A percentile compares a stretch with the other conserved stretches of the same genome.
Evolutionary conservation across 2,888 invertebrate species (phyloP).

Genomic region (Chrysomela aeneicollis): DNA sequence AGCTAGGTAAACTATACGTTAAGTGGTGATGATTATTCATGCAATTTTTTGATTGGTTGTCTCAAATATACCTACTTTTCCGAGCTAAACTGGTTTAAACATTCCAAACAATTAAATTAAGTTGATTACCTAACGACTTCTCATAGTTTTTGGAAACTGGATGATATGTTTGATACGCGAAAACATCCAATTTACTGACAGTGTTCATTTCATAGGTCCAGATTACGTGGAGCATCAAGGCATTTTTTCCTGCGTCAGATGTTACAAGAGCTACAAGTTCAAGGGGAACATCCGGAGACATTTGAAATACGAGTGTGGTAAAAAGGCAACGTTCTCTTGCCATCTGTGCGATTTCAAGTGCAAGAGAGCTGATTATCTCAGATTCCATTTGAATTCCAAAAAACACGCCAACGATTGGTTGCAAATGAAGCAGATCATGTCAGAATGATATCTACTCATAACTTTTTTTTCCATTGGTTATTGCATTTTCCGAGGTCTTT

Average conservation of each 20-base stretch:
- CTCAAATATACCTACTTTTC: too few species aligned
- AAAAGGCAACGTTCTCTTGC: slow-evolving; percentile 71
- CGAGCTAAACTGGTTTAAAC: too few species aligned
- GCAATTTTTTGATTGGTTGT: too few species aligned
- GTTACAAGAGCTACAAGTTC: slow-evolving; percentile 50
- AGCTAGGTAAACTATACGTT: too few species aligned
- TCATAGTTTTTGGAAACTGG: background rate
- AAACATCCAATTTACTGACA: background rate
- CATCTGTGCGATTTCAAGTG: slow-evolving; percentile 70
- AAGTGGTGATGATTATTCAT: too few species aligned
- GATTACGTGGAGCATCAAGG: slow-evolving; percentile 47
- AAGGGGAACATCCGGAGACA: slow-evolving; percentile 63
- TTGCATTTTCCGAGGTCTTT: too few species aligned
- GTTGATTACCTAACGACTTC: too few species aligned
- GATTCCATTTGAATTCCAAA: slow-evolving; percentile 51
- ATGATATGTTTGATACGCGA: background rate
- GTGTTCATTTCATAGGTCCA: slow-evolving; percentile 27
- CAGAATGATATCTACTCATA: slow-evolving; percentile 10
- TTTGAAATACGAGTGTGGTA: slow-evolving; percentile 75
- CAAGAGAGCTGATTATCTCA: slow-evolving; percentile 70
- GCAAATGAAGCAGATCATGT: slow-evolving; percentile 7
- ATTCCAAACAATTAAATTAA: too few species aligned
- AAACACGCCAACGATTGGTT: slow-evolving; percentile 40
- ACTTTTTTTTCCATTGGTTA: too few species aligned
- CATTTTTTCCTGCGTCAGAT: slow-evolving; percentile 46